Conservation (phyloP, 2,888 invertebrate species). For the Phyllotreta striolata region DNA sequence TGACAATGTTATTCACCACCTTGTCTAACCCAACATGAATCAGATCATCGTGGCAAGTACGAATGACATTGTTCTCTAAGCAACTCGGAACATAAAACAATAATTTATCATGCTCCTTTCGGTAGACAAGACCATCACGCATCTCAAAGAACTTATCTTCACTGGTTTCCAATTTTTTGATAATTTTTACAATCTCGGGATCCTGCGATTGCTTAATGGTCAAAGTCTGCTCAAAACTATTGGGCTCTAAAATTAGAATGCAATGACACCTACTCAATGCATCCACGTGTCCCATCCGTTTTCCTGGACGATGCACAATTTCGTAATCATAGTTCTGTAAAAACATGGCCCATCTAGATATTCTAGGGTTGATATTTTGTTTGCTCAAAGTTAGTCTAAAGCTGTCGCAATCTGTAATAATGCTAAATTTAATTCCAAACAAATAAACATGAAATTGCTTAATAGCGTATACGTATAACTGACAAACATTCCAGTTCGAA, state of each 20-base stretch:
- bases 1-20: constrained; percentile 43
- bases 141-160: constrained; percentile 25
- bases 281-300: constrained; percentile 33
- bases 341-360: no score
- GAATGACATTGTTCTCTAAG: constrained; percentile 46
- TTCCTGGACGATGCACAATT: constrained; percentile 32
- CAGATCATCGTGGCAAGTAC: constrained; percentile 45
- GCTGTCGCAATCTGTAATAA: constrained; percentile 37
- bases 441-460: constrained; percentile 37
- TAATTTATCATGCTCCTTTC: constrained; percentile 23
- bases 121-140: constrained; percentile 23
- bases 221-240: constrained; percentile 28
- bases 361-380: no score
- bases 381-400: constrained; percentile 28
- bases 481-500: no score
- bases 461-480: constrained; percentile 44
- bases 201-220: constrained; percentile 24
- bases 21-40: constrained; percentile 51
- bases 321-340: no score
- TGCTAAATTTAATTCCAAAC: constrained; percentile 31
- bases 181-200: constrained; percentile 18
- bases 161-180: constrained; percentile 9
- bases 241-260: constrained; percentile 33
- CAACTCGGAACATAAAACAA: constrained; percentile 38
- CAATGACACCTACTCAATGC: constrained; percentile 24